Base-by-base conservation (phyloP, 2,797 vertebrate genomes). In the Lagothrix lagotricha region DNA sequence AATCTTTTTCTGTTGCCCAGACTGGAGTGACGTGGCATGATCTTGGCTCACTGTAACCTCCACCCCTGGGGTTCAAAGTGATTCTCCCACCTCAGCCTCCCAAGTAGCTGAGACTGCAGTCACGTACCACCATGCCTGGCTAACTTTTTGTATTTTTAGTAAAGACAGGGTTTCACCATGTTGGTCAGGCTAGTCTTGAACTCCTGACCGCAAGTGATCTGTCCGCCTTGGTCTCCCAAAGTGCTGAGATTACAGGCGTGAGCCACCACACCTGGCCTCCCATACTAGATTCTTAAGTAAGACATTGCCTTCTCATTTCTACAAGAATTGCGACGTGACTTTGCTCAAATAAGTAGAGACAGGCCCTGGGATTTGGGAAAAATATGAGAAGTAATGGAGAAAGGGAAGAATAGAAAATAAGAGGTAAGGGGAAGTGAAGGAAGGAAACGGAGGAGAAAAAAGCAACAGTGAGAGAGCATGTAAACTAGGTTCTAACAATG, bases 71-170 rank as follows among this genome's bases (percentile, higher is more conserved):
- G 64, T n/a, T 67, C 64, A 67, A 67, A n/a, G 33, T 8, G 64
- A 67, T 67, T 67, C 64, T 67, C 7, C 64, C n/a, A 33, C 64
- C 64, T 67, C 30, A 67, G 33, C 64, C 33, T 67, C 64, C 0
- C 1, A 33, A 67, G 17, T n/a, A n/a, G 33, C 33, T 67, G 64
- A 15, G 64, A 67, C 33, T 9, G 33, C 7, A n/a, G 17, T n/a
- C 7, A 8, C 17, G 1, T 67, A 15, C 33, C 33, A 67, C 33
- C 64, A 67, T 0, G 33, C 15, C 64, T 13, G 3, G 15, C 7
- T 67, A 67, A 67, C 4, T 67, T 67, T 67, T n/a, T 19, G 33
- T 67, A 67, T 67, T n/a, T n/a, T 67, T 67, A 67, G 33, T n/a
- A 67, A 15, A 67, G 64, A n/a, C 7, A 4, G 64, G 7, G 33